Base-by-base conservation (phyloP, 2,888 invertebrate species). In the Megastigmus dorsalis region DNA sequence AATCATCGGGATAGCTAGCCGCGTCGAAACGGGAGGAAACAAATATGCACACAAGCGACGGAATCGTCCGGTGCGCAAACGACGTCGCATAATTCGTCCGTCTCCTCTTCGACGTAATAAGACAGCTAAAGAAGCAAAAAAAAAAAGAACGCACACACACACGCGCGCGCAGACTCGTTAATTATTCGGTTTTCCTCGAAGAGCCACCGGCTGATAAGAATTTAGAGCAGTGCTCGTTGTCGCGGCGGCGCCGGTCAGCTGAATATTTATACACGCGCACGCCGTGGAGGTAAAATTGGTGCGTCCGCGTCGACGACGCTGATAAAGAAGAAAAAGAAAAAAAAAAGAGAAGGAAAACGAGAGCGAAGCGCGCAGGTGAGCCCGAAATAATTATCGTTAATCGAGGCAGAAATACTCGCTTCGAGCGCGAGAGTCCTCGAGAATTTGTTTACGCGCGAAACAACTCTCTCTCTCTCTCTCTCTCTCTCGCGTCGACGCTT, bases 171-270 rank as follows among this genome's bases (percentile, higher is more conserved):
- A 26, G n/a, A 10, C 52, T 62, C 59, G 69, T 57, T 69, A 74
- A 74, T 74, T 63, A 74, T 55, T 63, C 65, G 57, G 13, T 63
- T 65, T 74, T 74, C 74, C 74, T 68, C 74, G 45, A 70, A 74
- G 62, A 69, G 43, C 26, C 18, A 9, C 23, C 15, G 30, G 43
- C 59, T 48, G 75, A 75, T 75, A 71, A 75, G 75, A 67, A 75
- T 71, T 75, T 75, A 75, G 71, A 71, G 67, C 75, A 66, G 59
- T n/a, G n/a, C n/a, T 57, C 33, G 63, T n/a, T 13, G 60, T 9
- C 13, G 9, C 33, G 33, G 50, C 36, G 18, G 1, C 9, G 3
- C 13, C 52, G 60, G 69, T 54, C 55, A 43, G 48, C 43, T 74
- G 74, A 65, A 74, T 70, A 70, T 69, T 69, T 59, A 74, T 66